phyloP scores from a whole-genome alignment of 2,888 invertebrate genomes.

The Lithodes maja region DNA sequence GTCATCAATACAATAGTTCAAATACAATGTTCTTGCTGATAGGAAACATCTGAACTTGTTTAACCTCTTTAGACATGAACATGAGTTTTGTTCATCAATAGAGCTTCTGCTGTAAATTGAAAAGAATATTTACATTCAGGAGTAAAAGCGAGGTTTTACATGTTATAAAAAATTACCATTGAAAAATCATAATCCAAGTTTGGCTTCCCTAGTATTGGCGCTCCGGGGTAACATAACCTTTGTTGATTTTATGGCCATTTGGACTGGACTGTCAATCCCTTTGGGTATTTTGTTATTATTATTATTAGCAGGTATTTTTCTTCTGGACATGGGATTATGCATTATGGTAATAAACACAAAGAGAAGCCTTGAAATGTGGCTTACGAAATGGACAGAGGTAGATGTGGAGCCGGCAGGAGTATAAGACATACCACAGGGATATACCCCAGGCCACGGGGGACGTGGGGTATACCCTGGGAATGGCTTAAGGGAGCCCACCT shows the following conservation, averaged over 20 bases:
- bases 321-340: slow-evolving; percentile 44
- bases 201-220: slow-evolving; percentile 47
- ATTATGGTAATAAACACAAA: slow-evolving; percentile 38
- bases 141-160: slow-evolving; percentile 65
- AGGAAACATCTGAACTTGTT: slow-evolving; percentile 63
- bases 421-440: slow-evolving; percentile 24
- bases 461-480: not conserved
- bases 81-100: slow-evolving; percentile 55
- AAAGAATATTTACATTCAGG: slow-evolving; percentile 66
- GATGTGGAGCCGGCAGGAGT: slow-evolving; percentile 40
- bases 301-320: slow-evolving; percentile 5
- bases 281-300: slow-evolving; percentile 4
- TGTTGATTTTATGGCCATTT: not conserved
- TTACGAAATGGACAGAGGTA: slow-evolving; percentile 47
- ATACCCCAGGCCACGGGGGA: not conserved
- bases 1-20: slow-evolving; percentile 61
- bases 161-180: slow-evolving; percentile 64
- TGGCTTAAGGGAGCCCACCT: not conserved
- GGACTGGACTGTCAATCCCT: slow-evolving; percentile 17
- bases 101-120: slow-evolving; percentile 63
- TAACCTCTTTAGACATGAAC: slow-evolving; percentile 55
- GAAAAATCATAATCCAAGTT: slow-evolving; percentile 52
- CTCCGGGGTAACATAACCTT: not conserved
- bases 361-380: slow-evolving; percentile 27
- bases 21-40: slow-evolving; percentile 59